Base-by-base conservation (phyloP, 2,797 vertebrate genomes). In the Neopelma chrysocephalum region DNA sequence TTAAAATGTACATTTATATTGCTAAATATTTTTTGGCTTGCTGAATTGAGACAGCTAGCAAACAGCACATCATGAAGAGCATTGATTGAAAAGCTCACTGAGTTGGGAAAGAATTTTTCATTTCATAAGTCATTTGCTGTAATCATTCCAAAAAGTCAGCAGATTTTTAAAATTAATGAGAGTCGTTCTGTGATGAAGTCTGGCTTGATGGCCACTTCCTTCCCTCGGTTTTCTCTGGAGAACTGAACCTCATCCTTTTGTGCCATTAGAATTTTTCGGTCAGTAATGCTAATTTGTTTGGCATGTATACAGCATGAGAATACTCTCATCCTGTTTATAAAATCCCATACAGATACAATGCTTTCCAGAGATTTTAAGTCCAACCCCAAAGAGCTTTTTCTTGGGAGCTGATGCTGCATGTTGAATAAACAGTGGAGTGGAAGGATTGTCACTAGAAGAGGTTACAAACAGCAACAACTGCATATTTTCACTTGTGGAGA, bases 1-100 rank as follows among this genome's bases (percentile, higher is more conserved):
- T 97, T 96, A 96, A 96, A 96, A 96, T 97, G 92, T 93, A 96
- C 93, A 97, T 96, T 97, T 96, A 94, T 92, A 95, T 96, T 97
- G 93, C 90, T 93, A 96, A 97, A 96, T 96, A 95, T 96, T 94
- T 93, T 93, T 95, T 76, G 80, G 61, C n/a, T 87, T 92, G 93
- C 79, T 94, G 94, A 94, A 48, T 93, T 96, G 96, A 95, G 86
- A 94, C 96, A 95, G 82, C 92, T 64, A 96, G 89, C 94, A 97
- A 96, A 96, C 95, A 96, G 89, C 93, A 91, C 81, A 95, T 96
- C 93, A 90, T 79, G 78, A 53, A 94, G 88, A 97, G 54, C 92
- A 89, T 60, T 94, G 90, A 93, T 91, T 96, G 96, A 96, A 95
- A 97, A 97, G 85, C 88, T 96, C 93, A 83, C 77, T 94, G 91